Evolutionary conservation across 2,113 vertebrate species (phyloP).

Genomic region (Oncorhynchus masou): DNA sequence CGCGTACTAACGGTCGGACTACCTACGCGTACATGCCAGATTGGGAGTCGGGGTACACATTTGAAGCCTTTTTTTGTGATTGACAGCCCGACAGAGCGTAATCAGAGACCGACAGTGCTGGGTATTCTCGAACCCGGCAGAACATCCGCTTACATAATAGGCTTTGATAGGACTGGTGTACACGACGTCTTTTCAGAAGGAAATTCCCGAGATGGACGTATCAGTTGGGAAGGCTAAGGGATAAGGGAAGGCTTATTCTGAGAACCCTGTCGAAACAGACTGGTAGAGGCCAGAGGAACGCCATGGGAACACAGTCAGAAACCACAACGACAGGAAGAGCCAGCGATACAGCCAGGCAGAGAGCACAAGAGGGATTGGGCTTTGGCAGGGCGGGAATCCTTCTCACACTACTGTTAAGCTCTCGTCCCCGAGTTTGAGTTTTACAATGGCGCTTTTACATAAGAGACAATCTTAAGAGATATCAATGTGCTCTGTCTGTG

Average conservation of each 20-base stretch:
- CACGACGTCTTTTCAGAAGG: slow-evolving; percentile 31
- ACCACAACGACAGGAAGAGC: background rate
- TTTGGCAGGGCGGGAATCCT: no score
- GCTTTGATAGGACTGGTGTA: slow-evolving; percentile 23
- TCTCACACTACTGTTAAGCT: no score
- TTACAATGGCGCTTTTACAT: no score
- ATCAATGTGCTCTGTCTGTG: background rate
- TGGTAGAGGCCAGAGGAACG: slow-evolving; percentile 43
- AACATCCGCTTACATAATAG: no score
- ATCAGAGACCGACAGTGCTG: background rate
- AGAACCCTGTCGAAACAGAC: slow-evolving; percentile 54
- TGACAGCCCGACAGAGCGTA: background rate
- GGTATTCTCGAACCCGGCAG: no score
- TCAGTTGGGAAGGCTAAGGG: slow-evolving; percentile 17
- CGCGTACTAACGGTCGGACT: background rate
- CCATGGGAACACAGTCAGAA: background rate
- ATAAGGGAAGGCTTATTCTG: slow-evolving; percentile 51
- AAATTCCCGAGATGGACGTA: slow-evolving; percentile 70
- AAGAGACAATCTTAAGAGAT: no score
- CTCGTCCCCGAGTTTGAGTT: no score
- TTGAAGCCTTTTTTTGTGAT: slow-evolving; percentile 3
- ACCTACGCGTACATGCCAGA: background rate
- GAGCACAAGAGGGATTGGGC: background rate
- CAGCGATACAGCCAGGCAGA: background rate
- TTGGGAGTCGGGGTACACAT: background rate